Evolutionary conservation across 1,140 invertebrate genomes (phyloP).

Genomic region (Nylanderia fulva): DNA sequence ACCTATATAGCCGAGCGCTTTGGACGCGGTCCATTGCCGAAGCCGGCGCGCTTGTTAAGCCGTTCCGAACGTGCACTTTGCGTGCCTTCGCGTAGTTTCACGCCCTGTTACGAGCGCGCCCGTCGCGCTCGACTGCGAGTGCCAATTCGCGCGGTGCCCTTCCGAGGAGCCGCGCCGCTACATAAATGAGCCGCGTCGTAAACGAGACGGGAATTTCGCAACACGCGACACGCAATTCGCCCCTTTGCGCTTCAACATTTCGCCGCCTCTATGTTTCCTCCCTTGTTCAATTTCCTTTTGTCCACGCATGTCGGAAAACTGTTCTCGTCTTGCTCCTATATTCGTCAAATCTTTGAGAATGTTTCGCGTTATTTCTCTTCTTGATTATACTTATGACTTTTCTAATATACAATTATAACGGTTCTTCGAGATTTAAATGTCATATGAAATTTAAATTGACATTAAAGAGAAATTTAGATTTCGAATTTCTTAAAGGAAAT

Average conservation of each 20-base stretch:
- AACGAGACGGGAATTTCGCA: conserved; percentile 39
- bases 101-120: conserved; percentile 27
- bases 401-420: not conserved
- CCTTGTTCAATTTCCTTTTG: conserved; percentile 6
- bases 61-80: conserved; percentile 52
- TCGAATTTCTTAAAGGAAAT: not conserved
- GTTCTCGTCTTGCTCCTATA: not conserved
- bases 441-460: not conserved
- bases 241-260: not conserved
- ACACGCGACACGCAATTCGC: not conserved
- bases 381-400: not conserved
- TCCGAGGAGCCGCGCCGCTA: not conserved
- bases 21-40: conserved; percentile 45
- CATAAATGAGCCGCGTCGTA: conserved; percentile 35
- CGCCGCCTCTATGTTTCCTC: not conserved
- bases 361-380: not conserved
- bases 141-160: conserved; percentile 45
- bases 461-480: not conserved
- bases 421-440: not conserved
- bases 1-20: conserved; percentile 19
- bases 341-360: not conserved
- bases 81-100: conserved; percentile 62
- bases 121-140: conserved; percentile 30
- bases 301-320: not conserved
- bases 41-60: conserved; percentile 55